Evolutionary conservation across 2,113 vertebrate species (phyloP).

Genomic region (Nycticorax nycticorax): DNA sequence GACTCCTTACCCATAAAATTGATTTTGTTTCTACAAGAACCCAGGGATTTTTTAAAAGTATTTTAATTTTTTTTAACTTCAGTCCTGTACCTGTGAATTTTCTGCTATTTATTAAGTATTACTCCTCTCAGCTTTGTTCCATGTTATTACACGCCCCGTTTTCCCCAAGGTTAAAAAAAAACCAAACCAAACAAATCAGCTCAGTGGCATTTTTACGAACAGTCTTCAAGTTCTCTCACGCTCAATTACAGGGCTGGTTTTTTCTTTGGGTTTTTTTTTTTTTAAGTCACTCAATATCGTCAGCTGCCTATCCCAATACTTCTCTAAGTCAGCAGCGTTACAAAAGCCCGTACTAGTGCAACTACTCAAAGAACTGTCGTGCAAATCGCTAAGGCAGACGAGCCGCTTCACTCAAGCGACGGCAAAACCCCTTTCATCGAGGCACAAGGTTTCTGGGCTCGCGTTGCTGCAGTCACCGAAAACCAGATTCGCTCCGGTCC

Average conservation of each 20-base stretch:
- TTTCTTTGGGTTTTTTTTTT: too few species aligned
- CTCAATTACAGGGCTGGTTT: too few species aligned
- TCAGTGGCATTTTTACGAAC: neutral
- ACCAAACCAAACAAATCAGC: neutral
- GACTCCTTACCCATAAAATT: neutral
- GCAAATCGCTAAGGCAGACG: fast-evolving
- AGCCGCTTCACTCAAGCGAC: fast-evolving
- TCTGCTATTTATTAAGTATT: neutral
- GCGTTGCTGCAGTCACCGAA: neutral
- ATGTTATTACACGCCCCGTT: fast-evolving
- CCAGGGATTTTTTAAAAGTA: neutral
- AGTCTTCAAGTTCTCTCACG: neutral
- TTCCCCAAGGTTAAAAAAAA: neutral
- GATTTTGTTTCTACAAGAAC: neutral
- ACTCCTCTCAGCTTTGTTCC: neutral
- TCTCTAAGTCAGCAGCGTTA: neutral
- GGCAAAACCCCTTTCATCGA: fast-evolving
- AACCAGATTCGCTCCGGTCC: fast-evolving
- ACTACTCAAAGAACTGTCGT: fast-evolving
- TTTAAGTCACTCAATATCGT: neutral
- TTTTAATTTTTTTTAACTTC: neutral
- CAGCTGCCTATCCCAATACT: neutral
- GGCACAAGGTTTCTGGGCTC: neutral
- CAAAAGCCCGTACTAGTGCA: fast-evolving
- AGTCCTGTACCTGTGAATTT: neutral